Conservation (phyloP, 2,888 invertebrate genomes). For the Sceliomorpha sp. region DNA sequence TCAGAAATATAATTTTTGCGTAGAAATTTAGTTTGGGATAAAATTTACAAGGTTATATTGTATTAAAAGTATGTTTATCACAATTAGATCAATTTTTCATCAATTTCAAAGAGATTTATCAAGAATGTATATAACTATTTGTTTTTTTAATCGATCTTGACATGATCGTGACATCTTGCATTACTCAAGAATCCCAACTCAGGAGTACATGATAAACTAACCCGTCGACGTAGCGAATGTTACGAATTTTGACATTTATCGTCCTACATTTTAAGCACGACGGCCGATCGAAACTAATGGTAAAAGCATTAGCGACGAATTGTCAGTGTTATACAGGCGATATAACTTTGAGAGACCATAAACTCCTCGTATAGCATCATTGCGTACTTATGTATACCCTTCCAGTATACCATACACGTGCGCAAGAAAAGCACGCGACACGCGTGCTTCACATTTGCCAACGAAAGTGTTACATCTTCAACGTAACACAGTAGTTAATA, state of each 20-base stretch:
- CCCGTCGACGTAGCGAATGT: conserved; percentile 26
- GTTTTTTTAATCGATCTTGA: no score
- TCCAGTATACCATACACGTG: conserved; percentile 22
- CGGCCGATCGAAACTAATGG: conserved; percentile 74
- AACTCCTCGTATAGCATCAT: conserved; percentile 74
- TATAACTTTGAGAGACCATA: conserved; percentile 77
- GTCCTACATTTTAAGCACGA: conserved; percentile 51
- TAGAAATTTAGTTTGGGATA: no score
- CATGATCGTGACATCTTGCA: background rate
- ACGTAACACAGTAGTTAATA: no score
- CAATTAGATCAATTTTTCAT: no score
- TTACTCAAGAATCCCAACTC: conserved; percentile 7
- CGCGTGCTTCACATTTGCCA: conserved; percentile 12
- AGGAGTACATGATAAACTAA: conserved; percentile 21
- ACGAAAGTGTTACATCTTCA: conserved; percentile 16
- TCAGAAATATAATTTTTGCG: no score
- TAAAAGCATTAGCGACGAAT: conserved; percentile 76
- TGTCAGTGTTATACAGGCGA: conserved; percentile 75
- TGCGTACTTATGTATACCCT: conserved; percentile 63
- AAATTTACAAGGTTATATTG: no score
- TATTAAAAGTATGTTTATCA: no score
- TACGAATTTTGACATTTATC: conserved; percentile 52
- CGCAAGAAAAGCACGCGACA: conserved; percentile 35
- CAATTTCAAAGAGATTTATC: background rate
- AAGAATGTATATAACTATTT: no score